Evolutionary conservation across 2,888 invertebrate genomes (phyloP).

Genomic region (Pyrrhosoma nymphula): DNA sequence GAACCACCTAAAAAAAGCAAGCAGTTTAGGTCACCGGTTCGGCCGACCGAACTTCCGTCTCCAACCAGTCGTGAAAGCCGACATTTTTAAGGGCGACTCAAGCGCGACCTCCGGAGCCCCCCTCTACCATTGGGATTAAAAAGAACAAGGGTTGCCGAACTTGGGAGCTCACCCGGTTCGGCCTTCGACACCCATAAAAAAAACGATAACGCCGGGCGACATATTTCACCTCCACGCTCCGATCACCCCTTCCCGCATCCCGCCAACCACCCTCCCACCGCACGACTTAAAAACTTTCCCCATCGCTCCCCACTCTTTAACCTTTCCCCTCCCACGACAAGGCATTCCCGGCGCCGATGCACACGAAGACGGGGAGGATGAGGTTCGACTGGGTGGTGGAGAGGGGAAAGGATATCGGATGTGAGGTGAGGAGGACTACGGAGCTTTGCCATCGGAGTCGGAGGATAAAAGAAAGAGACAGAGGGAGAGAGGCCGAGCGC

Average conservation of each 20-base stretch:
- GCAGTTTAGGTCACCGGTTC: neutral
- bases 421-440: neutral
- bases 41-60: neutral
- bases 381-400: neutral
- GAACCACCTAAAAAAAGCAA: neutral
- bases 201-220: neutral
- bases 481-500: neutral
- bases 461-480: neutral
- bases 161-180: neutral
- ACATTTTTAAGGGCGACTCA: neutral
- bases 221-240: conserved; percentile 24
- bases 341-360: conserved; percentile 13
- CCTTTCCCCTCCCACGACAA: conserved; percentile 33
- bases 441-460: conserved; percentile 38
- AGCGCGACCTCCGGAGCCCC: neutral
- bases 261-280: neutral
- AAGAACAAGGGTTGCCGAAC: conserved; percentile 35
- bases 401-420: neutral
- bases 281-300: conserved; percentile 52
- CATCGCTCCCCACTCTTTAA: conserved; percentile 15
- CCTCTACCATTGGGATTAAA: neutral
- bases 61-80: neutral
- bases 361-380: conserved; percentile 5
- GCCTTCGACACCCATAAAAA: neutral
- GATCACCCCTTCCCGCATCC: neutral